These are phyloP conservation scores for Aphidius ervi DNA, from an alignment of 1,140 invertebrate species.

Conservation along the genomic window DNA sequence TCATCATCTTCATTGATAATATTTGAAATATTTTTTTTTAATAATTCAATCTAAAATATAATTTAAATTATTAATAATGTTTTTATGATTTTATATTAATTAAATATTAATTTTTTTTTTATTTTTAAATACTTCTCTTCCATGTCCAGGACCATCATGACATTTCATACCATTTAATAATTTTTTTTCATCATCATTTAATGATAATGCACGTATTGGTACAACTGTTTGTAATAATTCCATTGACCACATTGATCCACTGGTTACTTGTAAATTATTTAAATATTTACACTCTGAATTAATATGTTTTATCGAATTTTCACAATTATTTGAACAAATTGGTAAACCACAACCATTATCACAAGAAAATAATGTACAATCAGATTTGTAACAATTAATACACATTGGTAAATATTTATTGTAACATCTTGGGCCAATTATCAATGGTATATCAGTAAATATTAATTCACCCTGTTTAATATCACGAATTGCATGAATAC, in stretches of 20 bases:
- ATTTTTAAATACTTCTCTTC: constrained; percentile 22
- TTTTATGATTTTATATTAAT: not conserved
- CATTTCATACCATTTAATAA: constrained; percentile 58
- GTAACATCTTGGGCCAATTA: constrained; percentile 59
- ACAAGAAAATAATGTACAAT: constrained; percentile 51
- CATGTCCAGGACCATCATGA: constrained; percentile 40
- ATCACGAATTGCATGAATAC: constrained; percentile 62
- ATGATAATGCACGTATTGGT: constrained; percentile 58
- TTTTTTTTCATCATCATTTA: constrained; percentile 53
- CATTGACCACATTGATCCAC: constrained; percentile 50
- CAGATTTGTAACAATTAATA: constrained; percentile 55
- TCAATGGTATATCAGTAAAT: constrained; percentile 62
- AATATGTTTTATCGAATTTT: constrained; percentile 51
- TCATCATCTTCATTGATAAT: constrained; percentile 54
- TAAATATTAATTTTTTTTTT: not conserved
- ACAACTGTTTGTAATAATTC: constrained; percentile 55
- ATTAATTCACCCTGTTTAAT: constrained; percentile 64
- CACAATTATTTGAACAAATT: constrained; percentile 59
- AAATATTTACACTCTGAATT: constrained; percentile 59
- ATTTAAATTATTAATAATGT: constrained; percentile 2
- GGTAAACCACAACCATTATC: constrained; percentile 57
- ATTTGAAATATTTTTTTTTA: constrained; percentile 58
- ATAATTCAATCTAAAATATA: constrained; percentile 50
- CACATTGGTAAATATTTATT: constrained; percentile 52
- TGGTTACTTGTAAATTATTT: constrained; percentile 51